A percentile compares a stretch with the other conserved stretches of the same genome.
Evolutionary conservation across 2,797 vertebrate species (phyloP).

Genomic region (Semaprochilodus insignis): DNA sequence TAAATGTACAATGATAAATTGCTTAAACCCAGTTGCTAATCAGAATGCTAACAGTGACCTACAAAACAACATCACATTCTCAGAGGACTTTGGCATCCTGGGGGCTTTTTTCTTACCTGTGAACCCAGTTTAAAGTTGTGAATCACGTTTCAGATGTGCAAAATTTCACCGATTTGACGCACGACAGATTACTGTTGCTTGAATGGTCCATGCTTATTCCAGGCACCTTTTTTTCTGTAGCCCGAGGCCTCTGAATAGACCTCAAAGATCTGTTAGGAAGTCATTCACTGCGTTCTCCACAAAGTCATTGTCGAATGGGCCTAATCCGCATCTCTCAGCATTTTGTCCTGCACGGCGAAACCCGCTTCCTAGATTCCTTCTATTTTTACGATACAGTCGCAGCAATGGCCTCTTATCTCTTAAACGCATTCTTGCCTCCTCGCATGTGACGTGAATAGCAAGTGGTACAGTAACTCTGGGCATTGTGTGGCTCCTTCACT

Average conservation of each 20-base stretch:
- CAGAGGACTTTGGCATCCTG: background rate
- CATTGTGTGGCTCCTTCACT: conserved; percentile 6
- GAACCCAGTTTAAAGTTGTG: background rate
- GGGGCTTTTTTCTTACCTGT: background rate
- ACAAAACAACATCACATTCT: background rate
- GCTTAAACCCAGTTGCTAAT: background rate
- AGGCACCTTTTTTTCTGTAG: background rate
- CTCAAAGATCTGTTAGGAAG: conserved; percentile 25
- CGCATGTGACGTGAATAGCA: conserved; percentile 22
- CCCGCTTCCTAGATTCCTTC: conserved; percentile 32
- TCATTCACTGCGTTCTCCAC: conserved; percentile 11
- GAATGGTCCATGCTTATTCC: background rate
- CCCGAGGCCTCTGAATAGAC: background rate
- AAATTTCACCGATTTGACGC: background rate
- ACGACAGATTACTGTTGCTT: conserved; percentile 2
- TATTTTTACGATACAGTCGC: conserved; percentile 30
- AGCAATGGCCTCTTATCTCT: conserved; percentile 44
- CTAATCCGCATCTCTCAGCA: conserved; percentile 46
- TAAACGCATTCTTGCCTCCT: conserved; percentile 26
- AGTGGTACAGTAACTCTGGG: conserved; percentile 18
- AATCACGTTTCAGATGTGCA: no score
- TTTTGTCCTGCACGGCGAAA: conserved; percentile 31
- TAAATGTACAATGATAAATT: no score
- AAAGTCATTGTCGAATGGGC: conserved; percentile 40
- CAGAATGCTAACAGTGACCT: background rate